Conservation (phyloP, 2,797 vertebrate genomes). For the Sphenodon punctatus region DNA sequence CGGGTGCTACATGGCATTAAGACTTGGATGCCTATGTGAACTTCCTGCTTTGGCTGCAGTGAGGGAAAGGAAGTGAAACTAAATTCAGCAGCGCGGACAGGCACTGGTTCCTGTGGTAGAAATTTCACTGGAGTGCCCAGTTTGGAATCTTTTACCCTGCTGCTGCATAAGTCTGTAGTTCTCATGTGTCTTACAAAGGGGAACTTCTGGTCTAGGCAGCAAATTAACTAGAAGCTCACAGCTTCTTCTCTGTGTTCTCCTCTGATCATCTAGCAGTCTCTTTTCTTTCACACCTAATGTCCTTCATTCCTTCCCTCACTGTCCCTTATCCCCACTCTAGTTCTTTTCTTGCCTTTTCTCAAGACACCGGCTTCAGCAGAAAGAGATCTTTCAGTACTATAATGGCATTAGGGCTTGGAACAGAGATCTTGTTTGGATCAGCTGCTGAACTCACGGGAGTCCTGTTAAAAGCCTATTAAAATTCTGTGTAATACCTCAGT, state of each 20-base stretch:
- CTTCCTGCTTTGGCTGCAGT: no score
- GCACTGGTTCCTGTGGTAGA: no score
- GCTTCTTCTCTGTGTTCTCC: neutral
- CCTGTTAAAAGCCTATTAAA: conserved; percentile 62
- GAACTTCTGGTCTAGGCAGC: no score
- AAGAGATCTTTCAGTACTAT: conserved; percentile 56
- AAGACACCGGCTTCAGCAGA: conserved; percentile 41
- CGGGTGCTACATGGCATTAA: no score
- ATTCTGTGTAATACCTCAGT: conserved; percentile 48
- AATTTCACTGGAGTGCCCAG: no score
- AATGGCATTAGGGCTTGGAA: conserved; percentile 47
- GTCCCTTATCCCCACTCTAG: neutral
- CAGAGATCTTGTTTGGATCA: conserved; percentile 47
- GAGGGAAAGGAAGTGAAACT: no score
- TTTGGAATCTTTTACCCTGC: no score
- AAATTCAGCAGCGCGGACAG: no score
- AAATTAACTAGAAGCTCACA: no score
- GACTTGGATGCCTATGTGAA: no score
- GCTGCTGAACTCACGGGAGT: conserved; percentile 53
- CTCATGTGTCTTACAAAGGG: no score
- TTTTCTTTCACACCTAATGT: conserved; percentile 18
- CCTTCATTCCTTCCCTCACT: neutral
- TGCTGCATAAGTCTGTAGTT: no score
- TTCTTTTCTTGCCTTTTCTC: neutral
- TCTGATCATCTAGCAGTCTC: conserved; percentile 39